Conservation (phyloP, 2,888 invertebrate species). For the Phengaris alcon region DNA sequence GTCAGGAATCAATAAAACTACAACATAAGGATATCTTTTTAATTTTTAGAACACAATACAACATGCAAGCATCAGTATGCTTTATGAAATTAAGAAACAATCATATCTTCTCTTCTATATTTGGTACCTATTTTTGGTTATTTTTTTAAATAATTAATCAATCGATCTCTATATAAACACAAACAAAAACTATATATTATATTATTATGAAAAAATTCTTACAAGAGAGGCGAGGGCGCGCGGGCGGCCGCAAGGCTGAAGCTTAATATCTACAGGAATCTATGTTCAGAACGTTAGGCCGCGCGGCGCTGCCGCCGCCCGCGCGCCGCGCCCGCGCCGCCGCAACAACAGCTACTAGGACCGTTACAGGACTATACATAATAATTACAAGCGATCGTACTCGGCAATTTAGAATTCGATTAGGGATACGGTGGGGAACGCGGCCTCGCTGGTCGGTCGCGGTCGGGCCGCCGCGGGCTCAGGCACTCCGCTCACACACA, state of each 20-base stretch:
- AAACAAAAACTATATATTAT: slow-evolving; percentile 75
- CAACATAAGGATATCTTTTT: slow-evolving; percentile 67
- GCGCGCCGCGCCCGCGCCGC: slow-evolving; percentile 39
- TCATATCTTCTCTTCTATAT: slow-evolving; percentile 72
- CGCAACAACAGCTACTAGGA: slow-evolving; percentile 69
- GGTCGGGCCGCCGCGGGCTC: slow-evolving; percentile 41
- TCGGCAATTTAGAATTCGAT: slow-evolving; percentile 64
- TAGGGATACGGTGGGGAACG: slow-evolving; percentile 51
- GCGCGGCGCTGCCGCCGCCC: slow-evolving; percentile 36
- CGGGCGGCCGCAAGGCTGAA: slow-evolving; percentile 48
- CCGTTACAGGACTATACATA: slow-evolving; percentile 66
- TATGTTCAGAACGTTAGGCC: slow-evolving; percentile 37
- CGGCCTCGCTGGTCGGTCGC: slow-evolving; percentile 45
- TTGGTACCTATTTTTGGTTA: slow-evolving; percentile 80
- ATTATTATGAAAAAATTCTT: slow-evolving; percentile 69
- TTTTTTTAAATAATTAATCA: slow-evolving; percentile 70
- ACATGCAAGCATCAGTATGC: slow-evolving; percentile 79
- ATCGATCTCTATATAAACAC: slow-evolving; percentile 74
- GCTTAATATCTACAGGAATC: slow-evolving; percentile 41
- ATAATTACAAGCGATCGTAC: slow-evolving; percentile 70
- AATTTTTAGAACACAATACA: slow-evolving; percentile 80
- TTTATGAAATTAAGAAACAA: slow-evolving; percentile 77
- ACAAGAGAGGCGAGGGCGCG: slow-evolving; percentile 61
- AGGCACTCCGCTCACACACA: slow-evolving; percentile 36
- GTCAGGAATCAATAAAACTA: slow-evolving; percentile 42